Evolutionary conservation across 1,140 invertebrate species (phyloP).

Genomic region (Goniozus legneri): DNA sequence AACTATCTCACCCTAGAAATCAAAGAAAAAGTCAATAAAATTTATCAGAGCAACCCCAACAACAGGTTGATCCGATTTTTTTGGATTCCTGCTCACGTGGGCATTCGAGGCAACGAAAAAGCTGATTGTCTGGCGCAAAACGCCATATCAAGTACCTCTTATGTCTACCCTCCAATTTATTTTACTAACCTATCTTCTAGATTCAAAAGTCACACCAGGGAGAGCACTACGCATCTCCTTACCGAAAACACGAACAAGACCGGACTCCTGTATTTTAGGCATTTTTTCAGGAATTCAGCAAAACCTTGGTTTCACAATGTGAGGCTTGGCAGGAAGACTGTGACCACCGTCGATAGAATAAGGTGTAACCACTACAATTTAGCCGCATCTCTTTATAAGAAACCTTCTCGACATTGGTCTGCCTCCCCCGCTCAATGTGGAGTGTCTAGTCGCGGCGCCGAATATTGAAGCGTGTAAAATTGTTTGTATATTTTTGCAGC

Average conservation of each 20-base stretch:
- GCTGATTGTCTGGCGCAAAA: background rate
- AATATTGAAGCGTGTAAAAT: too few relatives aligned
- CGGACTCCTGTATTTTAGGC: background rate
- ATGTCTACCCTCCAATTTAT: background rate
- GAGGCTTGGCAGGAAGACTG: background rate
- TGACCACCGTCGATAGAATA: background rate
- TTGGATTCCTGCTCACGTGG: conserved; percentile 2
- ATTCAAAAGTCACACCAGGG: background rate
- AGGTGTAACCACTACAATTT: background rate
- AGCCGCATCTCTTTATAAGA: background rate
- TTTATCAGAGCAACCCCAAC: background rate
- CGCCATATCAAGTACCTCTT: background rate
- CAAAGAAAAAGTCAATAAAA: background rate
- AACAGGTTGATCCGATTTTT: background rate
- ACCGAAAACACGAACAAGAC: background rate
- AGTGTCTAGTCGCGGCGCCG: too few relatives aligned
- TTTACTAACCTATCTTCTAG: background rate
- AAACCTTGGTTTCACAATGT: background rate
- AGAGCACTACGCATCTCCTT: background rate
- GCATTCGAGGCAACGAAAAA: conserved; percentile 1
- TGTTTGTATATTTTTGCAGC: too few relatives aligned
- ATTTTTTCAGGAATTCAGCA: background rate
- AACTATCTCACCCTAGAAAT: conserved; percentile 1
- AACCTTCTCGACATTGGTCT: too few relatives aligned
- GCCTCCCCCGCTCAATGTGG: too few relatives aligned